These are phyloP conservation scores for Eubasilissa splendida DNA, from an alignment of 2,888 invertebrate genomes.

Conservation along the genomic window DNA sequence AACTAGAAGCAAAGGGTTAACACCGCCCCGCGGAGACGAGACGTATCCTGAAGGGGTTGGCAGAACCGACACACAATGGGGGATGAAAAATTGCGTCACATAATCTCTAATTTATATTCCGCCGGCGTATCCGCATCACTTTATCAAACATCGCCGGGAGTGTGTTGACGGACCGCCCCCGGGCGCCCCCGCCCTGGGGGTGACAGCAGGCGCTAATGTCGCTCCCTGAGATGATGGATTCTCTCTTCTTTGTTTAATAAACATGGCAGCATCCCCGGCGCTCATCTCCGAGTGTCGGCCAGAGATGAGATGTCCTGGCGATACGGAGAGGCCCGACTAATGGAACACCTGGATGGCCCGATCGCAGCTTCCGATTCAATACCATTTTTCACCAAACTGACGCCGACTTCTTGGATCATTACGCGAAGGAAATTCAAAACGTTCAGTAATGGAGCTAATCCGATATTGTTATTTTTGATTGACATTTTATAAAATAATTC, in stretches of 20 bases:
- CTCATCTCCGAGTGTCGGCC: constrained; percentile 42
- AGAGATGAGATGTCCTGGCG: constrained; percentile 23
- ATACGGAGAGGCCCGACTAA: constrained; percentile 33
- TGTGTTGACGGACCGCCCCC: constrained; percentile 38
- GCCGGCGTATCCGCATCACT: constrained; percentile 55
- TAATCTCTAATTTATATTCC: constrained; percentile 75
- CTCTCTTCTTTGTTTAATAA: constrained; percentile 58
- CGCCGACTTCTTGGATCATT: neutral
- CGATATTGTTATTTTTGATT: too few species aligned
- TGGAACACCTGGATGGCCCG: constrained; percentile 25
- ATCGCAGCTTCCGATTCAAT: neutral
- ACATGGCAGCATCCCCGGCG: constrained; percentile 51
- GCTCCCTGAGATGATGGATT: constrained; percentile 55
- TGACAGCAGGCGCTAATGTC: constrained; percentile 34
- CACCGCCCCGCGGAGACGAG: neutral
- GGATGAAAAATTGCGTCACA: constrained; percentile 69
- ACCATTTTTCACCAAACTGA: neutral
- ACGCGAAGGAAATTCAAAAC: too few species aligned
- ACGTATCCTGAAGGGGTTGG: constrained; percentile 11
- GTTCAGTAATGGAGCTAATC: too few species aligned
- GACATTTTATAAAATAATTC: too few species aligned
- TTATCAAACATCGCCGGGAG: constrained; percentile 57
- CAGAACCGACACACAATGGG: constrained; percentile 43
- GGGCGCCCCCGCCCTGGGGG: constrained; percentile 8
- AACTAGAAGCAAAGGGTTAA: neutral